Evolutionary conservation across 1,140 invertebrate genomes (phyloP), one percentile per base, ranked within the genome.

Genomic region (Drosophila dunni): DNA sequence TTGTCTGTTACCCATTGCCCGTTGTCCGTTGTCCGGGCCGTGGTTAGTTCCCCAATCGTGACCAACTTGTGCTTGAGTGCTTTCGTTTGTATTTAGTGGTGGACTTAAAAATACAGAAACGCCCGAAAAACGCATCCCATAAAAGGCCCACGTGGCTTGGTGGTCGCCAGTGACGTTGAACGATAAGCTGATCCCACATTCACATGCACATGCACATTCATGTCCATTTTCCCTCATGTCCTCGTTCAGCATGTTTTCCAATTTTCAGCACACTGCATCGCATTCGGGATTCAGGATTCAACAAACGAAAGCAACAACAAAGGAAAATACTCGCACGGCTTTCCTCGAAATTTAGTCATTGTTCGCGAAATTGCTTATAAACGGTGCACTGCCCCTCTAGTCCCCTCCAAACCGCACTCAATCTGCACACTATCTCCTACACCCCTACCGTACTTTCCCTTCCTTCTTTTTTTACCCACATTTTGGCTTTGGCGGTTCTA

Each of bases 81-180:
- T 91, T 91, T 91, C 81, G 89, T 91, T 91, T 91, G 86, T 91
- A 91, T 91, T 91, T 91, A 91, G 90, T 91, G 90, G 90, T 91
- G 83, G 80, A 88, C 90, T 91, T 91, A 91, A 91, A 91, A 91
- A 91, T 85, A 91, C 83, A 88, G 73, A 88, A 56, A 58, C 64
- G 53, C 68, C 69, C 73, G 57, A 56, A 42, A 42, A 42, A 42
- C 53, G 62, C 70, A 56, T 60, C 66, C 84, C 81, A 88, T 84
- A 88, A 29, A 89, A 86, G 76, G 76, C 73, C 56, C 44, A 46
- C 9, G 38, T n/a, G 38, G 81, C 9, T 10, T n/a, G 38, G 81
- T 80, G 81, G 83, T 75, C 85, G 75, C 75, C 77, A 88, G 78
- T 84, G 78, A 84, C 70, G 83, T 89, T 83, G 68, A 86, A 83